Evolutionary conservation across 2,888 invertebrate genomes (phyloP).

Genomic region (Eulithis testata): DNA sequence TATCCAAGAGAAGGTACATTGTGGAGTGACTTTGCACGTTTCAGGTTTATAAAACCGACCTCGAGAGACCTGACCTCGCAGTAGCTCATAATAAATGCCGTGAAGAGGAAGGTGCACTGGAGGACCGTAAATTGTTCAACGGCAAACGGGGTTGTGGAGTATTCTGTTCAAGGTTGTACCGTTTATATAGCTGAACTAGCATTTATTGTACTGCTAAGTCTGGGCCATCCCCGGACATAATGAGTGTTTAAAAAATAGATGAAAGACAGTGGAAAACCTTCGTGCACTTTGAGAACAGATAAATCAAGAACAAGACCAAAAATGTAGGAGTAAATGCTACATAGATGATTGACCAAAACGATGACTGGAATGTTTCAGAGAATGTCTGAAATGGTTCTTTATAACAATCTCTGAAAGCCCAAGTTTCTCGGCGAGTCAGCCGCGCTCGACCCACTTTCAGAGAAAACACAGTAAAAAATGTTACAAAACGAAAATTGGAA

Average conservation of each 20-base stretch:
- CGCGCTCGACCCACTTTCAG: constrained; percentile 1
- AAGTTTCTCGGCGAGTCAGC: constrained; percentile 1
- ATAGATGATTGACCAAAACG: not conserved
- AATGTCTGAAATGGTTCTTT: constrained; percentile 10
- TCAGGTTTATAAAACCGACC: constrained; percentile 32
- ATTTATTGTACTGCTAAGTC: too few species aligned
- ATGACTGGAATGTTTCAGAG: not conserved
- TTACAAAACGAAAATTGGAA: constrained; percentile 1
- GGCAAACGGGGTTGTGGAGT: constrained; percentile 9
- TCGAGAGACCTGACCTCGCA: constrained; percentile 32
- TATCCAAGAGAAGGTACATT: constrained; percentile 8
- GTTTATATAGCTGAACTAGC: not conserved
- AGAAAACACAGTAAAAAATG: constrained; percentile 7
- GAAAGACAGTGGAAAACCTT: too few species aligned
- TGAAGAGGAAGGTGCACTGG: constrained; percentile 26
- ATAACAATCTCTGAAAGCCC: constrained; percentile 11
- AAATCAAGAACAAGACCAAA: too few species aligned
- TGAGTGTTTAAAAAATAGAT: too few species aligned
- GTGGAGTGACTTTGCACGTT: constrained; percentile 29
- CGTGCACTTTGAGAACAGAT: too few species aligned
- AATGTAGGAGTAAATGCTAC: not conserved
- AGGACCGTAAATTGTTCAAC: constrained; percentile 32
- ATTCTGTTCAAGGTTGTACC: constrained; percentile 2
- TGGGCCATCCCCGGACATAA: too few species aligned
- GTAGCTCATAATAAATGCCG: constrained; percentile 31